A percentile compares a stretch with the other conserved stretches of the same genome.
These are phyloP conservation scores for Neosalanx taihuensis DNA, from an alignment of 2,797 vertebrate species.

Conservation along the genomic window DNA sequence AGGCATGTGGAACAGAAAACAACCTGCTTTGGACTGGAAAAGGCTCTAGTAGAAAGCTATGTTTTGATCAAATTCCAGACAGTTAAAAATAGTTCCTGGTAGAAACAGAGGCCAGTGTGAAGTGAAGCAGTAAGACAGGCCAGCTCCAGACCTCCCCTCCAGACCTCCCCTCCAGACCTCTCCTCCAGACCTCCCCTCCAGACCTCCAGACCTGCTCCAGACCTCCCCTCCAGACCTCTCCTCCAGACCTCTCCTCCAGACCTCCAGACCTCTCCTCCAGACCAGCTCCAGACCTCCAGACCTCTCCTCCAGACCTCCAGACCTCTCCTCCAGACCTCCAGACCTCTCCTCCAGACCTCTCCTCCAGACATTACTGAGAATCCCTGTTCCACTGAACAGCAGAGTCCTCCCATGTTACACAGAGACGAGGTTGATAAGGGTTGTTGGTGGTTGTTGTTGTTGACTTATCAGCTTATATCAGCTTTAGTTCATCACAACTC, in stretches of 20 bases:
- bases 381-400: constrained; percentile 51
- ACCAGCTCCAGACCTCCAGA: too few species aligned
- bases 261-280: too few species aligned
- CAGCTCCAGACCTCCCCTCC: constrained; percentile 44
- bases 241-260: too few species aligned
- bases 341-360: constrained; percentile 40
- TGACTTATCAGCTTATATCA: constrained; percentile 51
- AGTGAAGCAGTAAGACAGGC: constrained; percentile 50
- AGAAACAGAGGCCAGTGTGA: constrained; percentile 59
- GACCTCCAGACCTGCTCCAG: too few species aligned
- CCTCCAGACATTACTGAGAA: constrained; percentile 27
- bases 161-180: too few species aligned
- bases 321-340: constrained; percentile 38
- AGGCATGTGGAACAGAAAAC: constrained; percentile 64
- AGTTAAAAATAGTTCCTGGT: constrained; percentile 72
- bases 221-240: too few species aligned
- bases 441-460: constrained; percentile 59
- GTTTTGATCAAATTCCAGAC: constrained; percentile 75
- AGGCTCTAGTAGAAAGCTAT: constrained; percentile 62
- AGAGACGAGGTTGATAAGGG: constrained; percentile 50
- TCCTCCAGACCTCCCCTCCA: too few species aligned
- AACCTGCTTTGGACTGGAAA: constrained; percentile 64
- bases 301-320: constrained; percentile 17
- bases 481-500: too few species aligned
- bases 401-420: constrained; percentile 29